Conservation (phyloP, 2,888 invertebrate genomes). For the Lasioglossum morio region DNA sequence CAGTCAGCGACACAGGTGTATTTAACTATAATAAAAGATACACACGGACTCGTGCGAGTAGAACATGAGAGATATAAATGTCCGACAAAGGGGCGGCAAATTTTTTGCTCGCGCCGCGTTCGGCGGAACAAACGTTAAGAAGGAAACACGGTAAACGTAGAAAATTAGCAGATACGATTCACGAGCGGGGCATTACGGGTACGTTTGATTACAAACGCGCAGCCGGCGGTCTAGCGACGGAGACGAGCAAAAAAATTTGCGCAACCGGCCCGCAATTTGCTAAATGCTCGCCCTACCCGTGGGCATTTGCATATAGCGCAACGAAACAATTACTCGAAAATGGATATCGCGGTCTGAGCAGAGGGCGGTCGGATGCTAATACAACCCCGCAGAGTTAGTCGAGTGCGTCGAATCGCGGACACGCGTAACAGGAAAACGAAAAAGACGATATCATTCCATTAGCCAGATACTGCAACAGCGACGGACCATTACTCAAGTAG, state of each 20-base stretch:
- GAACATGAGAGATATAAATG: not conserved
- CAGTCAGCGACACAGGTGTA: not conserved
- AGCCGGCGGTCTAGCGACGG: not conserved
- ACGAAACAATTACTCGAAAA: conserved; percentile 48
- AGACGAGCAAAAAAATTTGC: conserved; percentile 30
- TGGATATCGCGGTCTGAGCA: conserved; percentile 6
- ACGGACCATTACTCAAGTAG: conserved; percentile 47
- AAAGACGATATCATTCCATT: conserved; percentile 51
- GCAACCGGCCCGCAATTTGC: conserved; percentile 36
- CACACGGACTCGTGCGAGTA: not conserved
- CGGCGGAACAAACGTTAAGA: not conserved
- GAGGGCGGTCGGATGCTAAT: not conserved
- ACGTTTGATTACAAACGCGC: conserved; percentile 5
- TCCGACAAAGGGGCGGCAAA: not conserved
- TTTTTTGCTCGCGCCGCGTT: not conserved
- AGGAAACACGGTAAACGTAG: conserved; percentile 3
- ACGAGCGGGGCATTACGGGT: not conserved
- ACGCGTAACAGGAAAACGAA: conserved; percentile 21
- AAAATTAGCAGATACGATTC: not conserved
- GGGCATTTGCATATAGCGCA: conserved; percentile 31
- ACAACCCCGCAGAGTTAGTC: not conserved
- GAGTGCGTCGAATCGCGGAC: conserved; percentile 30
- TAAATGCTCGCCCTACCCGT: conserved; percentile 16
- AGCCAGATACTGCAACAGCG: conserved; percentile 33
- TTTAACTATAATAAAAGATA: not conserved